phyloP scores from a whole-genome alignment of 1,140 invertebrate species.

The Acromyrmex echinatior region DNA sequence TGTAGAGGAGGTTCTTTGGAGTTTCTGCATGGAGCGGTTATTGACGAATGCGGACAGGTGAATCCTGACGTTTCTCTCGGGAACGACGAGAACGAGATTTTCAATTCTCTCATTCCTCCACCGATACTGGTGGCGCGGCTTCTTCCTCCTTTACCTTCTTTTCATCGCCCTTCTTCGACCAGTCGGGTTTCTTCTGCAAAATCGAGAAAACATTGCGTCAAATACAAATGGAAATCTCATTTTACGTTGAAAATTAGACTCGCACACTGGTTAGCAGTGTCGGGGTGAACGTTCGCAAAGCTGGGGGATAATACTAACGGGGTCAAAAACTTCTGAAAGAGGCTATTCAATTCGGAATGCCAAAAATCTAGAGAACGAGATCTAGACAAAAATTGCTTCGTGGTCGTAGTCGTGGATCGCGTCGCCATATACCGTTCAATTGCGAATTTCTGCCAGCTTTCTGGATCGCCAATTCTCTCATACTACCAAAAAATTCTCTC shows the following conservation, averaged over 20 bases:
- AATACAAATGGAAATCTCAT: neutral
- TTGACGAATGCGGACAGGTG: slow-evolving; percentile 62
- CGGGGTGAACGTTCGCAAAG: slow-evolving; percentile 67
- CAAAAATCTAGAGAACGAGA: slow-evolving; percentile 37
- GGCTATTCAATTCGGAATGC: neutral
- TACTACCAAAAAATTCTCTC: slow-evolving; percentile 36
- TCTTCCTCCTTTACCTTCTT: slow-evolving; percentile 96
- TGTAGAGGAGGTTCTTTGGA: slow-evolving; percentile 52
- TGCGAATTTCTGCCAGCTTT: neutral
- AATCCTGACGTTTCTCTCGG: slow-evolving; percentile 56
- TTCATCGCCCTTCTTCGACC: slow-evolving; percentile 95
- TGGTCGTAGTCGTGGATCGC: neutral
- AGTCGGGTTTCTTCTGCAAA: slow-evolving; percentile 95
- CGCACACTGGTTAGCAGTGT: slow-evolving; percentile 60
- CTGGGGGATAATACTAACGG: neutral
- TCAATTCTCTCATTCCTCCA: slow-evolving; percentile 90
- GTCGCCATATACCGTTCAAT: slow-evolving; percentile 16
- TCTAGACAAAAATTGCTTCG: slow-evolving; percentile 37
- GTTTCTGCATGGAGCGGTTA: slow-evolving; percentile 67
- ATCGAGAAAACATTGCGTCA: slow-evolving; percentile 73
- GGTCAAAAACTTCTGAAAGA: slow-evolving; percentile 26
- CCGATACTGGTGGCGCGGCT: slow-evolving; percentile 77
- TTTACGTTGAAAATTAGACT: slow-evolving; percentile 37
- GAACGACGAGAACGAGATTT: slow-evolving; percentile 38
- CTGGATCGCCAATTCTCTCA: slow-evolving; percentile 19